Conservation (phyloP, 1,140 invertebrate genomes). For the Eriosoma lanigerum region DNA sequence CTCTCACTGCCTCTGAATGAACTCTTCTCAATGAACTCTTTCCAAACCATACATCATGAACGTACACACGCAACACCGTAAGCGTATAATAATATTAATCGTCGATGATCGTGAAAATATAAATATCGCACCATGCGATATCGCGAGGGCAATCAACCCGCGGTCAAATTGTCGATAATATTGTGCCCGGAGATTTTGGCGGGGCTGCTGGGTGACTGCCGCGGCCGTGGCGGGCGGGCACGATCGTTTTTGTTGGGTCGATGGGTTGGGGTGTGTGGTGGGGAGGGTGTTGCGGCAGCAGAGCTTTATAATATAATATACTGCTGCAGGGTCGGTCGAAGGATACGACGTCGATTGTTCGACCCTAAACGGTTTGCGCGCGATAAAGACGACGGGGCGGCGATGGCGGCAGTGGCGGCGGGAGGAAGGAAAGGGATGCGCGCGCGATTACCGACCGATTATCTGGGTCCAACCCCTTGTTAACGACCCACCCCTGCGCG, state of each 20-base stretch:
- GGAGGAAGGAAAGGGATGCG: not conserved
- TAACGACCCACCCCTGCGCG: slow-evolving; percentile 1
- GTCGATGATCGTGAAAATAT: too few species aligned
- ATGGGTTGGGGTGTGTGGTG: not conserved
- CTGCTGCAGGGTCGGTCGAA: not conserved
- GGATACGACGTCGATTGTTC: slow-evolving; percentile 20
- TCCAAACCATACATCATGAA: too few species aligned
- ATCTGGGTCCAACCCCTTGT: slow-evolving; percentile 44
- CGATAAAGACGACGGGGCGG: not conserved
- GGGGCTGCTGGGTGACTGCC: too few species aligned
- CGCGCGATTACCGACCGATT: slow-evolving; percentile 48
- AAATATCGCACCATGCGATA: too few species aligned
- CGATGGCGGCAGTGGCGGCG: not conserved
- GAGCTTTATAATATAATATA: too few species aligned
- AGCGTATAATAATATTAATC: too few species aligned
- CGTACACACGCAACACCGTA: too few species aligned
- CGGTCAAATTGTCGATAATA: slow-evolving; percentile 30
- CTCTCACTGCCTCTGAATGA: too few species aligned
- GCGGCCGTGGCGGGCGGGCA: not conserved
- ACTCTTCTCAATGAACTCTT: too few species aligned
- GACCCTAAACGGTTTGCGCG: slow-evolving; percentile 38
- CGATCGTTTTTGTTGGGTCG: too few species aligned
- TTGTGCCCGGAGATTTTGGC: not conserved
- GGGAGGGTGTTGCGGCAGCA: not conserved
- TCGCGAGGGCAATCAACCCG: not conserved